Evolutionary conservation across 2,888 invertebrate species (phyloP).

Genomic region (Elysia crispata): DNA sequence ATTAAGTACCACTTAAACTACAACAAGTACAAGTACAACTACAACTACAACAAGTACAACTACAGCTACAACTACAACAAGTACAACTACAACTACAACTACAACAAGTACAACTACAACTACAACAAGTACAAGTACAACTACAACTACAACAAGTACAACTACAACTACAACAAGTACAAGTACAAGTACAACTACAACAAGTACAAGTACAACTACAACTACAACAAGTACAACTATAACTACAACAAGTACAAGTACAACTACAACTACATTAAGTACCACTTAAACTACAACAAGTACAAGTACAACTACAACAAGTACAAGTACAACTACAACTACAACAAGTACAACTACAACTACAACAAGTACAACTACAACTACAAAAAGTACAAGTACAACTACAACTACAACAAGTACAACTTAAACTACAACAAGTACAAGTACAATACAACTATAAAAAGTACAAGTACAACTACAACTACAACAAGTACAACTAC

Average conservation of each 20-base stretch:
- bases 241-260: no score
- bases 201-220: background rate
- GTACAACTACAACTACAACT: background rate
- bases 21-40: no score
- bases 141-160: background rate
- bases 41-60: no score
- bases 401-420: background rate
- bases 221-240: no score
- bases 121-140: background rate
- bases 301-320: background rate
- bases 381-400: no score
- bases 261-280: no score
- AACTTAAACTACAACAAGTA: no score
- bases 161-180: slow-evolving; percentile 3
- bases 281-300: no score
- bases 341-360: background rate
- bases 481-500: background rate
- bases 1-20: no score
- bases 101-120: background rate
- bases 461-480: background rate
- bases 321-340: background rate
- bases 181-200: background rate
- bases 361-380: no score
- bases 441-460: no score
- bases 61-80: no score